Evolutionary conservation across 2,888 invertebrate genomes (phyloP).

Genomic region (Iselma pallidipennis): DNA sequence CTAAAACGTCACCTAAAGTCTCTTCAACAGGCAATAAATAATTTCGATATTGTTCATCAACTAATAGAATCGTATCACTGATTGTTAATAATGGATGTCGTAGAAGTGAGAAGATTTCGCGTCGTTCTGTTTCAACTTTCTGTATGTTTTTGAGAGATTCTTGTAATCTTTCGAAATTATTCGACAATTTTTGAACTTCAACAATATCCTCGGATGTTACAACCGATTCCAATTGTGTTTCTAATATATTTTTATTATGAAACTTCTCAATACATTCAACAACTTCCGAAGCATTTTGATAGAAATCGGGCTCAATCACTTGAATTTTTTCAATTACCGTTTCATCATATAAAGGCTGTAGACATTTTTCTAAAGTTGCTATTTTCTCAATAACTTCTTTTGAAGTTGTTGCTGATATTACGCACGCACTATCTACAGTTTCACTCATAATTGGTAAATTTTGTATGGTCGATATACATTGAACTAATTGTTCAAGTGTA

Average conservation of each 20-base stretch:
- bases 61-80: slow-evolving; percentile 39
- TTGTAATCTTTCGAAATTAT: slow-evolving; percentile 44
- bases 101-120: slow-evolving; percentile 36
- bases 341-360: slow-evolving; percentile 44
- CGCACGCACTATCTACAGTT: slow-evolving; percentile 25
- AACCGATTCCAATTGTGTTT: slow-evolving; percentile 33
- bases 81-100: slow-evolving; percentile 45
- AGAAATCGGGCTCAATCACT: slow-evolving; percentile 42
- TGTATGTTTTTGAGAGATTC: slow-evolving; percentile 42
- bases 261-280: slow-evolving; percentile 47
- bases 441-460: slow-evolving; percentile 43
- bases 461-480: slow-evolving; percentile 46
- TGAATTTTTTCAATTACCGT: slow-evolving; percentile 39
- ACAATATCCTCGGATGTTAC: slow-evolving; percentile 42
- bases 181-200: slow-evolving; percentile 42
- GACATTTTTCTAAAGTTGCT: slow-evolving; percentile 42
- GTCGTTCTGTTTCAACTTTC: slow-evolving; percentile 37
- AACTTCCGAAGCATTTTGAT: slow-evolving; percentile 46
- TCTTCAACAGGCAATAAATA: slow-evolving; percentile 37
- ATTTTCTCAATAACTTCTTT: slow-evolving; percentile 41
- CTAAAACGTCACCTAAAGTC: slow-evolving; percentile 46
- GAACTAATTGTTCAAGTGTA: slow-evolving; percentile 1
- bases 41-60: slow-evolving; percentile 38
- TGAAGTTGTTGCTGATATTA: slow-evolving; percentile 31
- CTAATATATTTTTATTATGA: slow-evolving; percentile 39